Percentiles rank a stretch among this genome's conserved stretches.
These are phyloP conservation scores for Holacanthella duospinosa DNA, from an alignment of 2,888 invertebrate genomes.

Conservation along the genomic window DNA sequence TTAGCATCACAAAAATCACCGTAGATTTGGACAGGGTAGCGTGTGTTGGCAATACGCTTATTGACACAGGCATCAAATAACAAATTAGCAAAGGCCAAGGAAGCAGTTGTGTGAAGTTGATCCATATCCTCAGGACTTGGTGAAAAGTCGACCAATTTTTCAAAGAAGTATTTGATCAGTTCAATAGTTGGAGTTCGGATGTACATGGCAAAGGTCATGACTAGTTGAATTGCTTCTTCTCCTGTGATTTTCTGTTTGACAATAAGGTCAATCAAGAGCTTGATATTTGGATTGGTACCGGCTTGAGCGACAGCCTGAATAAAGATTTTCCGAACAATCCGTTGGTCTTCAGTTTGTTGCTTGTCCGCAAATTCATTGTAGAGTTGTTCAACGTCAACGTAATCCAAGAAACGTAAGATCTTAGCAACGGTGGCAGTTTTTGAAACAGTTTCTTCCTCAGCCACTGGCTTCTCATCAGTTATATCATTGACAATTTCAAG, in stretches of 20 bases:
- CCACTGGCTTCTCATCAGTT: slow-evolving; percentile 15
- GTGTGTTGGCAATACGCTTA: slow-evolving; percentile 21
- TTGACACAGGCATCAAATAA: slow-evolving; percentile 40
- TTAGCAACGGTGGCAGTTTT: slow-evolving; percentile 27
- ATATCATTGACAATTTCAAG: slow-evolving; percentile 23
- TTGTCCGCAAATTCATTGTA: slow-evolving; percentile 25
- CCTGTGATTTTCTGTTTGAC: slow-evolving; percentile 34
- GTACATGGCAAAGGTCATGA: slow-evolving; percentile 38
- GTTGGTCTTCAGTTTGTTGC: slow-evolving; percentile 17
- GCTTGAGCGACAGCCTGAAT: slow-evolving; percentile 24
- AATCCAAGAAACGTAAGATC: slow-evolving; percentile 32
- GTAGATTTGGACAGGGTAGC: slow-evolving; percentile 37
- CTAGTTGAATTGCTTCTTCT: slow-evolving; percentile 36
- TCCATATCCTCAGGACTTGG: slow-evolving; percentile 2
- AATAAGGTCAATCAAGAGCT: slow-evolving; percentile 29
- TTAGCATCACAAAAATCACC: slow-evolving; percentile 35
- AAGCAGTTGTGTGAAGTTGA: slow-evolving; percentile 34
- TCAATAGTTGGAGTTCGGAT: slow-evolving; percentile 40
- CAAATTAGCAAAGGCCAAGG: slow-evolving; percentile 39
- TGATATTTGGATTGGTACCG: slow-evolving; percentile 14
- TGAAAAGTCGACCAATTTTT: not conserved
- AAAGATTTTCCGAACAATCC: slow-evolving; percentile 18
- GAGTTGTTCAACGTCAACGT: slow-evolving; percentile 34
- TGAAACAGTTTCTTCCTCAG: slow-evolving; percentile 30
- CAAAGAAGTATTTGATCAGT: slow-evolving; percentile 38